Evolutionary conservation across 2,888 invertebrate species (phyloP).

Genomic region (Hypena proboscidalis): DNA sequence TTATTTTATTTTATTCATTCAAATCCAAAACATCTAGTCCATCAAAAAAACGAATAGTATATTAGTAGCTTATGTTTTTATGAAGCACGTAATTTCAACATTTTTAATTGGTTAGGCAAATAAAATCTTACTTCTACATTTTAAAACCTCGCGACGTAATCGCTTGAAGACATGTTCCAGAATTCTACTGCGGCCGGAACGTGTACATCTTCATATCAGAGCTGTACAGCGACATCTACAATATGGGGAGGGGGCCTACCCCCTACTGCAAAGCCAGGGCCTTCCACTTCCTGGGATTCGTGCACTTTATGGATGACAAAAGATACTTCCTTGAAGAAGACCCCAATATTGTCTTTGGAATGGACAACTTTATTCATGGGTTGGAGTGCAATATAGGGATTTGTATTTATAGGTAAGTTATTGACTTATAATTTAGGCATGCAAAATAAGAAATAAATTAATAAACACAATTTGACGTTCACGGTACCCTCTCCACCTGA

Average conservation of each 20-base stretch:
- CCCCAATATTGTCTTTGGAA: constrained; percentile 67
- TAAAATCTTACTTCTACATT: background rate
- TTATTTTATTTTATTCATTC: no score
- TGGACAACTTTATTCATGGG: constrained; percentile 75
- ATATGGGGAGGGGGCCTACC: constrained; percentile 66
- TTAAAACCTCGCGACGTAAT: constrained; percentile 6
- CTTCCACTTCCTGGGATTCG: constrained; percentile 75
- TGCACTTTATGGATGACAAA: constrained; percentile 70
- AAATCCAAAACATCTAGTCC: no score
- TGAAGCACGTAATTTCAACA: no score
- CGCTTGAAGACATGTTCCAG: constrained; percentile 45
- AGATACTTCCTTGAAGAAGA: constrained; percentile 74
- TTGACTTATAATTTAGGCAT: background rate
- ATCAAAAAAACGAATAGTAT: no score
- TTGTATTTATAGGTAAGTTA: constrained; percentile 70
- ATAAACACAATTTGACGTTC: no score
- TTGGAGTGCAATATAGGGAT: constrained; percentile 72
- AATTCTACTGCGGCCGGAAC: constrained; percentile 76
- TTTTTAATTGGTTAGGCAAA: no score
- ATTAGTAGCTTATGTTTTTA: no score
- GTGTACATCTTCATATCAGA: constrained; percentile 76
- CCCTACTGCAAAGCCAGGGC: constrained; percentile 69
- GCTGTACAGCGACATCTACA: constrained; percentile 75
- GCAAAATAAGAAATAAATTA: no score
- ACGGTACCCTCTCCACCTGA: no score